A percentile compares a stretch with the other conserved stretches of the same genome.
Conservation (phyloP, 2,888 invertebrate genomes). For the Leptinotarsa peninsularis region DNA sequence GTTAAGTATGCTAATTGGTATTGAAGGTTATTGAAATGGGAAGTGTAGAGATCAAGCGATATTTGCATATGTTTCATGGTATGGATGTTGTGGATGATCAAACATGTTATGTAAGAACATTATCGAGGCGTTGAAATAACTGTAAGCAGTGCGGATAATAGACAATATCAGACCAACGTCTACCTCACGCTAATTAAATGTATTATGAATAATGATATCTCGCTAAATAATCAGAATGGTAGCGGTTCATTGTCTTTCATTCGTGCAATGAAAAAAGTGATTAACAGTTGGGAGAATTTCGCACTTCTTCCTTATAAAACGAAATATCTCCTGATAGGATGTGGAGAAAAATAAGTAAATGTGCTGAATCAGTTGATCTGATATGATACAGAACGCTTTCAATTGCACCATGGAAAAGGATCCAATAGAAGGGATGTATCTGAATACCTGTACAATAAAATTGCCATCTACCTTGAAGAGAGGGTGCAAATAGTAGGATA, state of each 20-base stretch:
- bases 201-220: constrained; percentile 7
- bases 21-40: constrained; percentile 14
- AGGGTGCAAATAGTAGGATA: too few relatives aligned
- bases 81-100: constrained; percentile 11
- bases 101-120: constrained; percentile 16
- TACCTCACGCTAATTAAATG: constrained; percentile 2
- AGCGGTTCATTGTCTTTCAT: constrained; percentile 5
- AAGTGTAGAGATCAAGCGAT: constrained; percentile 13
- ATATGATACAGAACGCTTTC: too few relatives aligned
- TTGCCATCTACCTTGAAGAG: too few relatives aligned
- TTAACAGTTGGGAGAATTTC: not conserved
- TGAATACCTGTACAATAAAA: too few relatives aligned
- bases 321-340: too few relatives aligned
- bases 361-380: too few relatives aligned
- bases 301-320: too few relatives aligned
- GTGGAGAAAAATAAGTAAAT: too few relatives aligned
- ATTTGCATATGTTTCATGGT: constrained; percentile 11
- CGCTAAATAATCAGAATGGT: not conserved
- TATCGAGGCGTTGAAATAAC: constrained; percentile 1
- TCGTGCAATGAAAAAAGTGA: not conserved
- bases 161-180: constrained; percentile 14
- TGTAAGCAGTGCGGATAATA: constrained; percentile 7
- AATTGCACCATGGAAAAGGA: too few relatives aligned
- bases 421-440: too few relatives aligned
- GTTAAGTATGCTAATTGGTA: constrained; percentile 12